Evolutionary conservation across 2,797 vertebrate genomes (phyloP), one percentile per base, ranked within the genome.

Genomic region (Antennarius maculatus): DNA sequence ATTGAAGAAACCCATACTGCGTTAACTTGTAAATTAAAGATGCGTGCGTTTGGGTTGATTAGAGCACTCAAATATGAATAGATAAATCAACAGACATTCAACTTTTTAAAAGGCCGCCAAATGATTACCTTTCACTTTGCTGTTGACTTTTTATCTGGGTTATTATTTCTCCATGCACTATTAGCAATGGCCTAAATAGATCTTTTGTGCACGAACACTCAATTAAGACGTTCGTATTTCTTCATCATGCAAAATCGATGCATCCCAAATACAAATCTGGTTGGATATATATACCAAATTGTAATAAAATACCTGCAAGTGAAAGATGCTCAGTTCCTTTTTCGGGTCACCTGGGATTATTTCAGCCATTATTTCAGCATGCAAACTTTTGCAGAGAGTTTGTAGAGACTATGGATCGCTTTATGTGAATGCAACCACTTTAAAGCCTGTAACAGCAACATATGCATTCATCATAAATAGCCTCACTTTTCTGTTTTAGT

Each of bases 231-330:
- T 34, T 59, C 39, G 7, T 53, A 70, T 86, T 69, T 69, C 73
- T 69, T 82, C 74, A 65, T 61, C 66, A 77, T 58, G 42, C 62
- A 61, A 70, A 88, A 90, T 88, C 83, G 84, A 89, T 86, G 77
- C 5, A 8, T 71, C 55, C 53, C 66, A 68, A 82, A 84, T 1
- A 23, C 58, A 76, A 82, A 70, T 79, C 54, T 13, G 28, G 49
- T 45, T 58, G 56, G 56, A 58, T 56, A 51, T 82, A 77, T 80
- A 81, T 66, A 60, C 66, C 34, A 59, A 63, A 57, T 43, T 27
- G 55, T 69, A 74, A 77, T 83, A 79, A 87, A 84, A 66, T 31
- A 46, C 50, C 17, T 41, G 48, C 29, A 10, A 55, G 61, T 17
- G 55, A 52, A 9, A 6, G 31, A 18, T 3, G 28, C 41, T 39